These are phyloP conservation scores for Xyrichtys novacula DNA, from an alignment of 2,797 vertebrate species.

Conservation along the genomic window DNA sequence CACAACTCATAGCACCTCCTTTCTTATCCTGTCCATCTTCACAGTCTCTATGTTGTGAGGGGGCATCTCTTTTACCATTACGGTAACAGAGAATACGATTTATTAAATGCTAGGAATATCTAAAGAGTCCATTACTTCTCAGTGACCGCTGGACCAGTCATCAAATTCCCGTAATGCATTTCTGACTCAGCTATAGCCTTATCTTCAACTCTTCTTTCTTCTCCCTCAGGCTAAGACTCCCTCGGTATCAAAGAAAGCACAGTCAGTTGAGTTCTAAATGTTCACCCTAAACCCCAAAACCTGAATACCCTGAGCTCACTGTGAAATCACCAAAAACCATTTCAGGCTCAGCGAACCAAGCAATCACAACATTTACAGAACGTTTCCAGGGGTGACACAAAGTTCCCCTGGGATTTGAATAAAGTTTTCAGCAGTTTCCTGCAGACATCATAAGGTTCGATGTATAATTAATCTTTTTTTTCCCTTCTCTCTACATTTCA, in stretches of 20 bases:
- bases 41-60: constrained; percentile 5
- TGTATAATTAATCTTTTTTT: constrained; percentile 59
- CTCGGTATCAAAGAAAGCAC: constrained; percentile 21
- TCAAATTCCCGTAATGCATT: constrained; percentile 25
- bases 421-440: constrained; percentile 46
- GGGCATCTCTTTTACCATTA: not conserved
- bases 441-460: constrained; percentile 32
- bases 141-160: constrained; percentile 34
- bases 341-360: constrained; percentile 52
- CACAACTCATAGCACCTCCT: not conserved
- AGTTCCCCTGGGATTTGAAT: constrained; percentile 53
- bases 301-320: constrained; percentile 40
- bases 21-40: constrained; percentile 12
- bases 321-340: constrained; percentile 45
- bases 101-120: constrained; percentile 23
- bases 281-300: constrained; percentile 37
- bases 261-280: constrained; percentile 14
- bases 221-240: constrained; percentile 27
- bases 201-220: constrained; percentile 24
- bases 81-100: not conserved
- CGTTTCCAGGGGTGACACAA: constrained; percentile 50
- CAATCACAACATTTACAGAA: constrained; percentile 43
- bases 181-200: constrained; percentile 36
- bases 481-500: constrained; percentile 35
- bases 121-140: constrained; percentile 49